Conservation (phyloP, 2,888 invertebrate species). For the Pycnomerus fuliginosus region DNA sequence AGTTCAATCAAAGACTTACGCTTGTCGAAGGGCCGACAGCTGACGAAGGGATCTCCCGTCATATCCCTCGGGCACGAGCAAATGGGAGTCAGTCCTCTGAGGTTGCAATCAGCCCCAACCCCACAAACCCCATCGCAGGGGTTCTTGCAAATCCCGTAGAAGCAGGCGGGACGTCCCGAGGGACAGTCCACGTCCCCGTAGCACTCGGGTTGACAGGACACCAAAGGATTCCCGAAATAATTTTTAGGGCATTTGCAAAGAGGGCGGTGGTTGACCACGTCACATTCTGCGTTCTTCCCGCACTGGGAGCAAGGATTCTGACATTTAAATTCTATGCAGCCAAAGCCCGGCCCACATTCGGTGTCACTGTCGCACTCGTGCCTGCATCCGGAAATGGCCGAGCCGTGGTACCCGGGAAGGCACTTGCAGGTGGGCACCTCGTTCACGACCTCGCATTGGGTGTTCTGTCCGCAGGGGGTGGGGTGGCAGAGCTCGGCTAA, state of each 20-base stretch:
- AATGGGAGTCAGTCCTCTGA: slow-evolving; percentile 76
- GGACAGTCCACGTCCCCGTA: slow-evolving; percentile 79
- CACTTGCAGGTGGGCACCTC: slow-evolving; percentile 79
- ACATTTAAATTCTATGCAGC: slow-evolving; percentile 76
- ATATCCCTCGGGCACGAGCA: slow-evolving; percentile 85
- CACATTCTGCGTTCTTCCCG: slow-evolving; percentile 77
- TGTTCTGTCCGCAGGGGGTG: slow-evolving; percentile 78
- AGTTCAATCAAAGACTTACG: slow-evolving; percentile 60
- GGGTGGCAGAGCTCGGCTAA: slow-evolving; percentile 85
- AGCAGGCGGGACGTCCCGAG: slow-evolving; percentile 72
- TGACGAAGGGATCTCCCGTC: slow-evolving; percentile 83
- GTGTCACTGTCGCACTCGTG: slow-evolving; percentile 80
- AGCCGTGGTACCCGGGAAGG: slow-evolving; percentile 72
- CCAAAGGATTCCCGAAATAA: slow-evolving; percentile 75
- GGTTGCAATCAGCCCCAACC: slow-evolving; percentile 74
- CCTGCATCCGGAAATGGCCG: slow-evolving; percentile 73
- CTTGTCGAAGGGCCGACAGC: slow-evolving; percentile 78
- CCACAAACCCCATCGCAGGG: slow-evolving; percentile 84
- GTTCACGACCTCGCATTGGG: slow-evolving; percentile 76
- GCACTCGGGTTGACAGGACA: slow-evolving; percentile 79
- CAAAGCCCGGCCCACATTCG: slow-evolving; percentile 69
- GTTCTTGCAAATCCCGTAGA: slow-evolving; percentile 78
- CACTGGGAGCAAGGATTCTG: slow-evolving; percentile 74
- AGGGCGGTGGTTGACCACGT: slow-evolving; percentile 72
- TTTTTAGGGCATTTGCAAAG: slow-evolving; percentile 73